Conservation (phyloP, 2,888 invertebrate species). For the Tetranychus piercei region DNA sequence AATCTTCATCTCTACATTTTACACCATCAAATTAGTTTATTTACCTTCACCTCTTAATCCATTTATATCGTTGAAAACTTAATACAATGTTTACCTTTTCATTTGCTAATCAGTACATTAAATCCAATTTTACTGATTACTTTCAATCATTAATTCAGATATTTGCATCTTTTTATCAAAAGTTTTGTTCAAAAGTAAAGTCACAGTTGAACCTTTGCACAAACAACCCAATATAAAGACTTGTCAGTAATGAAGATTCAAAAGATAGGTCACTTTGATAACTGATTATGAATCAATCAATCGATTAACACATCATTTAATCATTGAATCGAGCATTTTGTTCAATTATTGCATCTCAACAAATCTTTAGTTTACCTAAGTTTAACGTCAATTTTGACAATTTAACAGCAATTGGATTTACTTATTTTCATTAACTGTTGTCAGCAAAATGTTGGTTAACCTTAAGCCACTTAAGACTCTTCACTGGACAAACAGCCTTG, state of each 20-base stretch:
- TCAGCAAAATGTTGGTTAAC: background rate
- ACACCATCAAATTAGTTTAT: background rate
- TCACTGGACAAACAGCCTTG: background rate
- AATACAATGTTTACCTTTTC: background rate
- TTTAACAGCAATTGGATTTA: background rate
- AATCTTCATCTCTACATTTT: background rate
- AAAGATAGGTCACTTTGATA: too few species aligned
- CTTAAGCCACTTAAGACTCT: background rate
- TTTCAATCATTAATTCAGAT: too few species aligned
- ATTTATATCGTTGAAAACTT: background rate
- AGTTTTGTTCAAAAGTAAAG: too few species aligned
- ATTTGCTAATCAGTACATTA: background rate
- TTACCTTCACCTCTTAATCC: background rate
- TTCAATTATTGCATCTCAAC: too few species aligned
- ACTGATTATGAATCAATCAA: too few species aligned
- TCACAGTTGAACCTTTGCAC: too few species aligned
- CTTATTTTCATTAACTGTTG: background rate
- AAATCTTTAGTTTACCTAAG: too few species aligned
- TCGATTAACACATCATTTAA: too few species aligned
- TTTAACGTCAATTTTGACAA: background rate
- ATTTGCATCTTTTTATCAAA: too few species aligned
- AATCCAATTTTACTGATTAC: background rate
- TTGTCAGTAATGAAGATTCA: too few species aligned
- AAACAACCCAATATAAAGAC: too few species aligned
- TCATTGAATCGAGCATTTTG: too few species aligned